Conservation (phyloP, 2,888 invertebrate species). For the Campoletis raptor region DNA sequence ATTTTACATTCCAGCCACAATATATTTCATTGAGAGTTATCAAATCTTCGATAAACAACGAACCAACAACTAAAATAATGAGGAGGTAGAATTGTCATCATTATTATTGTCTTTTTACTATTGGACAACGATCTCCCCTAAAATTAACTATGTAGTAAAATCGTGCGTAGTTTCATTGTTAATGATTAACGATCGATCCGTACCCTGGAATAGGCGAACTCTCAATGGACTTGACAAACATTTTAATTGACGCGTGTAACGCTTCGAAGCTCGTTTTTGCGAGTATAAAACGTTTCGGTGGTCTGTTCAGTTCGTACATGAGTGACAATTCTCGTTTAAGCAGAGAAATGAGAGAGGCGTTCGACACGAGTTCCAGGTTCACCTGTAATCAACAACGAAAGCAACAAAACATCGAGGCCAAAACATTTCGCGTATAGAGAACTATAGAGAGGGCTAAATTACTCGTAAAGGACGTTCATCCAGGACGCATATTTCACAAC, state of each 20-base stretch:
- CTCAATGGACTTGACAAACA: slow-evolving; percentile 51
- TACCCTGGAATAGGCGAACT: background rate
- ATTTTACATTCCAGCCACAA: slow-evolving; percentile 7
- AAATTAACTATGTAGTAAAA: slow-evolving; percentile 13
- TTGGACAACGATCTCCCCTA: background rate
- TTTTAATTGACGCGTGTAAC: slow-evolving; percentile 62
- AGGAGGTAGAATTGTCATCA: background rate
- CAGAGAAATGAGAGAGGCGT: slow-evolving; percentile 18
- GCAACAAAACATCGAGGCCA: slow-evolving; percentile 7
- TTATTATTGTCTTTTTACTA: background rate
- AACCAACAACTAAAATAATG: background rate
- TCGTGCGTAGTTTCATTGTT: slow-evolving; percentile 15
- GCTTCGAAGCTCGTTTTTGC: background rate
- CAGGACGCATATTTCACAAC: background rate
- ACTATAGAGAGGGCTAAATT: background rate
- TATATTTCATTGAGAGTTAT: background rate
- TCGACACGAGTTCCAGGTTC: background rate
- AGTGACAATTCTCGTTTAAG: slow-evolving; percentile 64
- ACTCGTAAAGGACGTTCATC: background rate
- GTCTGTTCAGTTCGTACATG: slow-evolving; percentile 59
- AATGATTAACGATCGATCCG: slow-evolving; percentile 58
- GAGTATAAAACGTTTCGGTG: slow-evolving; percentile 46
- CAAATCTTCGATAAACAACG: background rate
- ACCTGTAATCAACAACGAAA: slow-evolving; percentile 13
- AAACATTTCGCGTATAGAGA: background rate